Base-by-base conservation (phyloP, 2,113 vertebrate genomes). In the Saimiri boliviensis region DNA sequence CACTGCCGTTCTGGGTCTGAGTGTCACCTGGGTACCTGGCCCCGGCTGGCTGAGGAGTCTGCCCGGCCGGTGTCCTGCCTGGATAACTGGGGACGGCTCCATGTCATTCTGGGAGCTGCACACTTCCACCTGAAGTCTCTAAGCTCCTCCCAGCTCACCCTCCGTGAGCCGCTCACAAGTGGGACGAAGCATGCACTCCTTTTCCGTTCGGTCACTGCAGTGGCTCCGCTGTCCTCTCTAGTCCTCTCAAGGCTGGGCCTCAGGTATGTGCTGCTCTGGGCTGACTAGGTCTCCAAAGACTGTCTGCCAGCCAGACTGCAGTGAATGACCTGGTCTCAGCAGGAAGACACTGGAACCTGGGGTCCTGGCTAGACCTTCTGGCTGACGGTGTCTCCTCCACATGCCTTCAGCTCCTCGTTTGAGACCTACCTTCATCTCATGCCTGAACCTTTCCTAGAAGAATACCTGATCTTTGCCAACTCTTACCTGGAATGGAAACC, bases 321-420 rank as follows among this genome's bases (percentile, higher is more conserved):
- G 42, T 37, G 3, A 84, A 27, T 52, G 3, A 6, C 42, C 13
- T 76, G 35, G 3, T 40, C 23, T 60, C 13, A 1, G 8, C 40
- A 58, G 68, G 68, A 60, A 17, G 27, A 37, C 10, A 2, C 49
- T 25, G 7, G 40, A 5, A 30, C 25, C 80, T 12, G 0, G 6
- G 16, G 13, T 37, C 68, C 32, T 1, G 21, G 45, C 19, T 47
- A 14, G 35, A 9, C 42, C 42, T 21, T 7, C 30, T 1, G 14
- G 42, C n/a, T 12, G 4, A 6, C 0, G 40, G 42, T 40, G 6
- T 30, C 9, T 25, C 27, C 42, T 2, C 5, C 49, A 37, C 11
- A 1, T 4, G 4, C 58, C n/a, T 14, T 68, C 14, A 3, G 58
- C 47, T 35, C 45, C 14, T 20, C 14, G 27, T 8, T 40, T 8